Percentiles rank a stretch among this genome's conserved stretches.
phyloP scores from a whole-genome alignment of 1,140 invertebrate species.

The Ceratosolen solmsi region DNA sequence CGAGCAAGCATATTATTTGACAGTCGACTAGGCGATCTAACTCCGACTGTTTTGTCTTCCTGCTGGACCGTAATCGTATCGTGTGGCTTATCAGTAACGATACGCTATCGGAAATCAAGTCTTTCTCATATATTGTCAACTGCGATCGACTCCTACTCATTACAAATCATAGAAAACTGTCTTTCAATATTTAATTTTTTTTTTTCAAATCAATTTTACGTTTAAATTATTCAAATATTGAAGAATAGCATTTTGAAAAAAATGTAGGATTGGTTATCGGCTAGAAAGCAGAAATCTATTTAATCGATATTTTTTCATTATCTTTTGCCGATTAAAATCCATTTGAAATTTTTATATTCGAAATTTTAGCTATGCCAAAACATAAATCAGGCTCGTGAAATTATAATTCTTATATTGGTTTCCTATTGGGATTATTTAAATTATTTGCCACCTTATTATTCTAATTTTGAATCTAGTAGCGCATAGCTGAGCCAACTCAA shows the following conservation, averaged over 20 bases:
- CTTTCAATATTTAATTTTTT: constrained; percentile 16
- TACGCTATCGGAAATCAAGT: constrained; percentile 62
- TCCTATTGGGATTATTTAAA: background rate
- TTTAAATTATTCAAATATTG: background rate
- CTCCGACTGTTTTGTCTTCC: constrained; percentile 67
- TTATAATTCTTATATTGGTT: background rate
- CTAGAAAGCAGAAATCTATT: background rate
- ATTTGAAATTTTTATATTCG: background rate
- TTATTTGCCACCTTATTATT: background rate
- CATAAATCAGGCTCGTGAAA: background rate
- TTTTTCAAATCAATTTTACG: background rate
- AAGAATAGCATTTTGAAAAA: background rate
- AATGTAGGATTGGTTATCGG: background rate
- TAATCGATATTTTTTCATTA: background rate
- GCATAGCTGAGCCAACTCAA: background rate
- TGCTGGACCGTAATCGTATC: constrained; percentile 67
- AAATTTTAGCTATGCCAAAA: background rate
- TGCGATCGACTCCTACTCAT: constrained; percentile 40
- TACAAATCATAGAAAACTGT: constrained; percentile 24
- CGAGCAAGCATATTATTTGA: constrained; percentile 32
- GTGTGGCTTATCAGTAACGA: constrained; percentile 66
- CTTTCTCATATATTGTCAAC: constrained; percentile 45
- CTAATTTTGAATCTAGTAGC: background rate
- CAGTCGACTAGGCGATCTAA: constrained; percentile 26
- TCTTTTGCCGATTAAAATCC: background rate